Conservation (phyloP, 1,140 invertebrate genomes). For the Polyergus mexicanus region DNA sequence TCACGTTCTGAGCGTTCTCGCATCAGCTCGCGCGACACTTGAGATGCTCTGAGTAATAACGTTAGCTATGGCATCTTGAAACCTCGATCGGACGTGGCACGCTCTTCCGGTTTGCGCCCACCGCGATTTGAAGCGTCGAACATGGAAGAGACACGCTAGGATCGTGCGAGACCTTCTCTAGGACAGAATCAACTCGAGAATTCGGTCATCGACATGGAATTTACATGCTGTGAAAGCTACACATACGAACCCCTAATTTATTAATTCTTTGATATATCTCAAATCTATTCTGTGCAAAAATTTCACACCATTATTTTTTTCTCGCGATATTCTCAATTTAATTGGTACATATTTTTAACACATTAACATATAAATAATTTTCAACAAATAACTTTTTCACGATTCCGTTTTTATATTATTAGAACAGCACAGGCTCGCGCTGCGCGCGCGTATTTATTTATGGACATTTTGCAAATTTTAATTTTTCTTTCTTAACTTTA, state of each 20-base stretch:
- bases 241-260: conserved; percentile 1
- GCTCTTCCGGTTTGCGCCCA: conserved; percentile 38
- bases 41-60: conserved; percentile 67
- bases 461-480: no score
- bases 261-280: background rate
- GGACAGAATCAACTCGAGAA: conserved; percentile 26
- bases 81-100: conserved; percentile 37
- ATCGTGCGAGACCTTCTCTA: conserved; percentile 1
- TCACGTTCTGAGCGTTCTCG: conserved; percentile 73
- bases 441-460: no score
- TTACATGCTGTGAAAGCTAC: background rate
- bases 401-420: background rate
- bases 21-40: conserved; percentile 53
- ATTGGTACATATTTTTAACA: background rate
- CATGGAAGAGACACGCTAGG: conserved; percentile 39
- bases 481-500: no score
- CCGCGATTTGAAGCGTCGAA: conserved; percentile 43
- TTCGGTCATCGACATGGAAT: conserved; percentile 17
- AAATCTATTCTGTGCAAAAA: background rate
- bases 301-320: background rate
- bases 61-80: conserved; percentile 63
- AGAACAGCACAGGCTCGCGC: no score
- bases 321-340: no score
- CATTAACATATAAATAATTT: background rate
- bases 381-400: background rate